Evolutionary conservation across 2,113 vertebrate genomes (phyloP).

Genomic region (Gavialis gangeticus): DNA sequence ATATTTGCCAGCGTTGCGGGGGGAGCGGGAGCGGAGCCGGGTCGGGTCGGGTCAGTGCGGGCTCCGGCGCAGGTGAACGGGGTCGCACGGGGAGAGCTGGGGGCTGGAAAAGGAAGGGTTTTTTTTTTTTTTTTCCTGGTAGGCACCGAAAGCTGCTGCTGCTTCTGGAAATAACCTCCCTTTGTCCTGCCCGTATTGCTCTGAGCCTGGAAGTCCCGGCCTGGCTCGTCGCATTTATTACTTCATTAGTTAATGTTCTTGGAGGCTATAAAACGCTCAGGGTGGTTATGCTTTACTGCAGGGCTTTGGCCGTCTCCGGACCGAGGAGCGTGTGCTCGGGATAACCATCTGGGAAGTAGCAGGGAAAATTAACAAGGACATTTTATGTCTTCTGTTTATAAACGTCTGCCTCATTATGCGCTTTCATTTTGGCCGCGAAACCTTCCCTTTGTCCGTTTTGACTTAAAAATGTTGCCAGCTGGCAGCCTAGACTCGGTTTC

Average conservation of each 20-base stretch:
- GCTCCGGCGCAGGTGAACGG: conserved; percentile 53
- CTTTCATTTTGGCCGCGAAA: too few relatives aligned
- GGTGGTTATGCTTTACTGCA: neutral
- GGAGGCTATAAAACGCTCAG: neutral
- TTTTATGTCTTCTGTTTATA: too few relatives aligned
- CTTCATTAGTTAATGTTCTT: neutral
- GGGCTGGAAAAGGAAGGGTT: neutral
- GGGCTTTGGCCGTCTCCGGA: too few relatives aligned
- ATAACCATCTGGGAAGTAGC: too few relatives aligned
- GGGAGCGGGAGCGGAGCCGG: conserved; percentile 2
- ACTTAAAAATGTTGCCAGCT: too few relatives aligned
- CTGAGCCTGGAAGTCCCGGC: neutral
- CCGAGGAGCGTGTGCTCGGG: neutral
- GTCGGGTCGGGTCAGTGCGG: neutral
- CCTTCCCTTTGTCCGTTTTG: too few relatives aligned
- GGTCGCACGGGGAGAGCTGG: neutral
- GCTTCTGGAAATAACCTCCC: too few relatives aligned
- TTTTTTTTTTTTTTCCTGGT: too few relatives aligned
- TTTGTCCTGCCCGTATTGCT: neutral
- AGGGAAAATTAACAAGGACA: too few relatives aligned
- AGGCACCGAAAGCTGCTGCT: neutral
- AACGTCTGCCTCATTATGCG: too few relatives aligned
- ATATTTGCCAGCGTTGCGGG: conserved; percentile 51
- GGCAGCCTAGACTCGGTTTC: too few relatives aligned
- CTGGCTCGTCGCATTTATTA: neutral